Percentiles rank a stretch among this genome's conserved stretches.
phyloP scores from a whole-genome alignment of 2,888 invertebrate genomes.

The Caenorhabditis zanzibari region DNA sequence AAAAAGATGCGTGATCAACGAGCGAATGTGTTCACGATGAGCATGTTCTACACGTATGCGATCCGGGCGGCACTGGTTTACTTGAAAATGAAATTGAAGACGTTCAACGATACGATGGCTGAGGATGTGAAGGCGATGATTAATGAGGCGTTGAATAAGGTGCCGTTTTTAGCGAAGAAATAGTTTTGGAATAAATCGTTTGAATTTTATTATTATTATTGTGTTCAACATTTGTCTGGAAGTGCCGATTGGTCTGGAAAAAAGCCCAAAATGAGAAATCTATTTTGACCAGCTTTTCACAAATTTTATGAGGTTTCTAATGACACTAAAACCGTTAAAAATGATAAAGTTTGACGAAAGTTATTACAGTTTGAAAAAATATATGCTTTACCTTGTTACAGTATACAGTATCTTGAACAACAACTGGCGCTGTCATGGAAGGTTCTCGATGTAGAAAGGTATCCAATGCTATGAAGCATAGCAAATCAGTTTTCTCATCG shows the following conservation, averaged over 20 bases:
- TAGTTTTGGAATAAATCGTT: not conserved
- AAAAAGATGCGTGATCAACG: slow-evolving; percentile 38
- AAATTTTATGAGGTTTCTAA: too few species aligned
- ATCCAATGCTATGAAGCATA: slow-evolving; percentile 94
- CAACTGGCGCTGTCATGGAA: slow-evolving; percentile 92
- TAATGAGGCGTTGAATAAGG: slow-evolving; percentile 4
- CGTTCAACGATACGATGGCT: not conserved
- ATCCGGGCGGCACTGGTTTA: slow-evolving; percentile 34
- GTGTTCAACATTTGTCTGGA: too few species aligned
- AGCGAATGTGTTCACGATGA: slow-evolving; percentile 26
- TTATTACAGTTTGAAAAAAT: too few species aligned
- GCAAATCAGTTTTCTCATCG: slow-evolving; percentile 92
- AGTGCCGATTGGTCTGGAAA: too few species aligned
- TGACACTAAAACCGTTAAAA: too few species aligned
- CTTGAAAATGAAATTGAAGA: slow-evolving; percentile 23
- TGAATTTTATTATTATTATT: too few species aligned
- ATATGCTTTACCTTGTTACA: slow-evolving; percentile 93
- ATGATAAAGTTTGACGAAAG: too few species aligned
- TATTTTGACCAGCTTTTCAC: too few species aligned
- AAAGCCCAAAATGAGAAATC: too few species aligned
- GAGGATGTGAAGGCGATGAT: slow-evolving; percentile 1
- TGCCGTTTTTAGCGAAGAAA: slow-evolving; percentile 22
- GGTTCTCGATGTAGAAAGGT: slow-evolving; percentile 98
- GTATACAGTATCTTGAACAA: slow-evolving; percentile 93
- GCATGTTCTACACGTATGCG: slow-evolving; percentile 45